Evolutionary conservation across 2,113 vertebrate species (phyloP).

Genomic region (Rhea pennata): DNA sequence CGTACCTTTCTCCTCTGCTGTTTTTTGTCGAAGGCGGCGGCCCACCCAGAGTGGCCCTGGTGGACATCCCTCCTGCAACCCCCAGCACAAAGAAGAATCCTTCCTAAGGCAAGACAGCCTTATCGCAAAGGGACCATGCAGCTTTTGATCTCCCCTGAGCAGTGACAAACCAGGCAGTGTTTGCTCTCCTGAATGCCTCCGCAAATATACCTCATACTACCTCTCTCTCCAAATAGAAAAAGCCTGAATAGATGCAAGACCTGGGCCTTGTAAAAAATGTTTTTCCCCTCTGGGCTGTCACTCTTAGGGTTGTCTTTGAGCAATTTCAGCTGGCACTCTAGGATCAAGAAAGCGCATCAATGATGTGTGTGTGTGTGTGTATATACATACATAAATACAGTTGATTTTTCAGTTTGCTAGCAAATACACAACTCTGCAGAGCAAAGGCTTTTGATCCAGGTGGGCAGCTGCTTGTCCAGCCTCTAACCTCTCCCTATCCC

Average conservation of each 20-base stretch:
- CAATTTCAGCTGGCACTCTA: not conserved
- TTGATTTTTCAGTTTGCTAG: not conserved
- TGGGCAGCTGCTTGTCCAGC: not conserved
- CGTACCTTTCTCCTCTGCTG: not conserved
- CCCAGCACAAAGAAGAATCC: not conserved
- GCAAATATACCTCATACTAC: not conserved
- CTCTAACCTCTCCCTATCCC: not conserved
- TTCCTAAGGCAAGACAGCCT: slow-evolving; percentile 20
- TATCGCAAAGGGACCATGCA: slow-evolving; percentile 59
- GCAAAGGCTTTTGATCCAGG: not conserved
- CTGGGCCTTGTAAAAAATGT: not conserved
- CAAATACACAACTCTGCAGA: not conserved
- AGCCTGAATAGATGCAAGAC: not conserved
- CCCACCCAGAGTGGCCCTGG: not conserved
- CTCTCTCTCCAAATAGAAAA: not conserved
- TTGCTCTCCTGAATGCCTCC: not conserved
- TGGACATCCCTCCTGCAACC: not conserved
- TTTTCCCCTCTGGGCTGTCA: not conserved
- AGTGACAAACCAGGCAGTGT: not conserved
- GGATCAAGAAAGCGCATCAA: not conserved
- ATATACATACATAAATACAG: not conserved
- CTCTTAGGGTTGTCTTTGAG: not conserved
- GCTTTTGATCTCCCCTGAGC: not conserved
- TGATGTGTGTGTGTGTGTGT: too few relatives aligned
- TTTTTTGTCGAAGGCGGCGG: not conserved